Percentiles rank a stretch among this genome's conserved stretches.
These are phyloP conservation scores for Zootoca vivipara DNA, from an alignment of 2,113 vertebrate species.

Conservation along the genomic window DNA sequence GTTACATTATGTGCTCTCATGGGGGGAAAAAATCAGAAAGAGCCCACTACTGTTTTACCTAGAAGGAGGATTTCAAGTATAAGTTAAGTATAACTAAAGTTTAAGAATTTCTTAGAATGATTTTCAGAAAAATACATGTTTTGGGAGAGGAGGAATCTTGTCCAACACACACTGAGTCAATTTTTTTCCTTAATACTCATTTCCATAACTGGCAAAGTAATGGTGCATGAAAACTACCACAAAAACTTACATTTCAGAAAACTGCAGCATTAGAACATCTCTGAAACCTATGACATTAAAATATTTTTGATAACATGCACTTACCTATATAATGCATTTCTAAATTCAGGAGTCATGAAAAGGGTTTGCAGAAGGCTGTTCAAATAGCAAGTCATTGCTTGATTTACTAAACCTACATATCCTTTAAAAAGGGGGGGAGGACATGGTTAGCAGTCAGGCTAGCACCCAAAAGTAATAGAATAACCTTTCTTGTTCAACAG, in stretches of 20 bases:
- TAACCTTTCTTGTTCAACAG: background rate
- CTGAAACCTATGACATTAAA: background rate
- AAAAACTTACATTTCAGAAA: background rate
- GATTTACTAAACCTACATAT: constrained; percentile 98
- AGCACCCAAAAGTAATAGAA: background rate
- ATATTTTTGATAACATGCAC: constrained; percentile 61
- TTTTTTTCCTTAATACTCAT: background rate
- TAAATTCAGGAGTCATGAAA: constrained; percentile 99
- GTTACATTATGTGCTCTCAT: background rate
- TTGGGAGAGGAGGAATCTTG: background rate
- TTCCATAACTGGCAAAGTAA: background rate
- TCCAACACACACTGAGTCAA: background rate
- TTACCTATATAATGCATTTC: constrained; percentile 99
- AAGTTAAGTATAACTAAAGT: too few species aligned
- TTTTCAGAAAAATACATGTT: background rate
- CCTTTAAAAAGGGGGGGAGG: constrained; percentile 75
- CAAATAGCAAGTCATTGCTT: constrained; percentile 99
- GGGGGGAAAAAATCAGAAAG: background rate
- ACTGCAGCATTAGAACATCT: background rate
- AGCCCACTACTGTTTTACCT: background rate
- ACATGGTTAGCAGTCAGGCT: background rate
- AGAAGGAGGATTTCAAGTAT: background rate
- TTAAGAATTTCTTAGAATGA: background rate
- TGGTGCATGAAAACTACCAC: background rate
- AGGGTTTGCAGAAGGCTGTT: constrained; percentile 98